phyloP scores from a whole-genome alignment of 2,797 vertebrate genomes.

The Astyanax mexicanus region DNA sequence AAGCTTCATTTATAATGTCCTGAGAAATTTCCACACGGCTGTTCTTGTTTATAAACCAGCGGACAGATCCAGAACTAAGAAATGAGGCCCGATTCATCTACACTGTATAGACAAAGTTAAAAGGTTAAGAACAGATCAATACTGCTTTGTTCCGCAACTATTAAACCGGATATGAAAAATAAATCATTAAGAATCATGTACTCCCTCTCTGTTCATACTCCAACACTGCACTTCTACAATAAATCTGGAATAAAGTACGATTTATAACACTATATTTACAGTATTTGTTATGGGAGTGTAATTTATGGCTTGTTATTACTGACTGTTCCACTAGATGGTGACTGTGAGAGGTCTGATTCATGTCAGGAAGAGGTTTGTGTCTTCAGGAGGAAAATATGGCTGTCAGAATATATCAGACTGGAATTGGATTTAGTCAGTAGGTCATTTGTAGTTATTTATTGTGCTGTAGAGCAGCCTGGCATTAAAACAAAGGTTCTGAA shows the following conservation, averaged over 20 bases:
- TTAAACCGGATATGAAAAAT: background rate
- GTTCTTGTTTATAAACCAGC: background rate
- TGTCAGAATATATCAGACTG: background rate
- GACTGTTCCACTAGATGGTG: conserved; percentile 32
- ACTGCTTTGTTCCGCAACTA: background rate
- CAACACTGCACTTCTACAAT: background rate
- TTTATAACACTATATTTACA: too few species aligned
- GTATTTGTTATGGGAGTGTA: too few species aligned
- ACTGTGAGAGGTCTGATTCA: background rate
- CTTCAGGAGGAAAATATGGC: background rate
- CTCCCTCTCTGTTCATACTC: background rate
- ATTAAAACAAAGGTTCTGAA: background rate
- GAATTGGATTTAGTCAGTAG: background rate
- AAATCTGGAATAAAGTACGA: too few species aligned
- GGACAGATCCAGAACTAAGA: background rate
- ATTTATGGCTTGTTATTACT: background rate
- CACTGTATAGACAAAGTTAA: background rate
- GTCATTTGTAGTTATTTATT: background rate
- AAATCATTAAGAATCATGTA: background rate
- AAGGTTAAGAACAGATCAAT: background rate
- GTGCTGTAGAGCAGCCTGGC: background rate
- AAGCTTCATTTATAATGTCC: background rate
- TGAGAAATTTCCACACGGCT: background rate
- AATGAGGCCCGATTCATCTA: background rate
- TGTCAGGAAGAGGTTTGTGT: background rate